Base-by-base conservation (phyloP, 2,888 invertebrate genomes). In the Calameuta filiformis region DNA sequence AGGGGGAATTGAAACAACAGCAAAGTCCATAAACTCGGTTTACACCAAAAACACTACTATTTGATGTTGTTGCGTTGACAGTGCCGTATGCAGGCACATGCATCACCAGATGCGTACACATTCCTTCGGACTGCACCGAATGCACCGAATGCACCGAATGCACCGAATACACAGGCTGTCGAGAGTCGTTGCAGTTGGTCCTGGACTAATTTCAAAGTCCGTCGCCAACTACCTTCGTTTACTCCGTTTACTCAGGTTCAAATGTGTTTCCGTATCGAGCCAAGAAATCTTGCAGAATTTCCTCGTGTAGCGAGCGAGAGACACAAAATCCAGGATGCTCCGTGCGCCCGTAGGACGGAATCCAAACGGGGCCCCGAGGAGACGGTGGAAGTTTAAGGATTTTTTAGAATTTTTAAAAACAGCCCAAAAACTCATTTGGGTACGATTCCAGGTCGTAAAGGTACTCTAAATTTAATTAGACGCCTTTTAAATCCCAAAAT, bases 21-120 rank as follows among this genome's bases (percentile, higher is more conserved):
- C 40, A 40, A 6, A 4, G 40, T 35, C 40, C 15, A 40, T 40
- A 4, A 15, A 40, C 40, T 40, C 12, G 40, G 40, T 15, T 40
- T 40, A 40, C 15, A 40, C 40, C 15, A 40, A 40, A 40, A 40
- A 40, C 15, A 73, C 78, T 71, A 79, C 78, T 84, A 79, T 84
- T 83, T 82, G 81, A 83, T 75, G 75, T 81, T 74, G 82, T 79
- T 79, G 80, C 79, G 82, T 85, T 80, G 83, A 81, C 81, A 76
- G 73, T 4, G 75, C 35, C 68, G 73, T 79, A 80, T 75, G 81
- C 79, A 82, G 78, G 75, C 80, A 77, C 81, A 83, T 81, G 77
- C 73, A 6, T 15, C 40, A 15, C 40, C 40, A 40, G 40, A 35
- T 1, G 40, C 40, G 15, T 4, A 40, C 15, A 40, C 69, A 78